Conservation (phyloP, 2,113 vertebrate species). For the Galemys pyrenaicus region DNA sequence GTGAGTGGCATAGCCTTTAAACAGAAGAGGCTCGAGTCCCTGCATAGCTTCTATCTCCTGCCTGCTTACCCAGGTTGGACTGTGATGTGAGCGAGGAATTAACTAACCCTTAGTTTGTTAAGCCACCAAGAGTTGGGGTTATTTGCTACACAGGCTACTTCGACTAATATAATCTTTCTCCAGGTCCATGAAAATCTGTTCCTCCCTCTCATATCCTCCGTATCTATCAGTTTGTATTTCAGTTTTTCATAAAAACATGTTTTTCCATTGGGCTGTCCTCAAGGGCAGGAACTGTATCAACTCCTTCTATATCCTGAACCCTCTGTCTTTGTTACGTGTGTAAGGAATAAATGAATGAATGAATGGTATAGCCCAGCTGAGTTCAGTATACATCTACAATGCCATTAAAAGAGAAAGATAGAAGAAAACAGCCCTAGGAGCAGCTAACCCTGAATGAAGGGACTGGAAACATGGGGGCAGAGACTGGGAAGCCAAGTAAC, state of each 20-base stretch:
- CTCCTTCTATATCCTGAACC: background rate
- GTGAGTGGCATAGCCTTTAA: background rate
- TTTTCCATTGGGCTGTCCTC: background rate
- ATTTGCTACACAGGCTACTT: background rate
- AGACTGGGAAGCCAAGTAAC: rapidly evolving
- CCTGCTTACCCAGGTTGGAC: background rate
- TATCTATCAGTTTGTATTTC: background rate
- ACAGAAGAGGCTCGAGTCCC: background rate
- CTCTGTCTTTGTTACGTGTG: background rate
- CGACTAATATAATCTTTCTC: background rate
- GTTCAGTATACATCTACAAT: background rate
- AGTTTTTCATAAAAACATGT: background rate
- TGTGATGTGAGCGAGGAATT: background rate
- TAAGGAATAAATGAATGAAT: background rate
- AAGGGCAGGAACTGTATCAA: background rate
- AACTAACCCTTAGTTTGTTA: background rate
- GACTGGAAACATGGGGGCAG: background rate
- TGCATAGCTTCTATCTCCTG: background rate
- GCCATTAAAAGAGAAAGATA: background rate
- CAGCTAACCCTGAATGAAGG: background rate
- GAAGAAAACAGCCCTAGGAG: background rate
- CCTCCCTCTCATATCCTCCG: background rate
- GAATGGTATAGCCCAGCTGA: background rate
- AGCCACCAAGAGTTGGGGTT: background rate
- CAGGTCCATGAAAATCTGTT: background rate